A percentile compares a stretch with the other conserved stretches of the same genome.
These are phyloP conservation scores for Calliopsis andreniformis DNA, from an alignment of 1,140 invertebrate species.

Conservation along the genomic window DNA sequence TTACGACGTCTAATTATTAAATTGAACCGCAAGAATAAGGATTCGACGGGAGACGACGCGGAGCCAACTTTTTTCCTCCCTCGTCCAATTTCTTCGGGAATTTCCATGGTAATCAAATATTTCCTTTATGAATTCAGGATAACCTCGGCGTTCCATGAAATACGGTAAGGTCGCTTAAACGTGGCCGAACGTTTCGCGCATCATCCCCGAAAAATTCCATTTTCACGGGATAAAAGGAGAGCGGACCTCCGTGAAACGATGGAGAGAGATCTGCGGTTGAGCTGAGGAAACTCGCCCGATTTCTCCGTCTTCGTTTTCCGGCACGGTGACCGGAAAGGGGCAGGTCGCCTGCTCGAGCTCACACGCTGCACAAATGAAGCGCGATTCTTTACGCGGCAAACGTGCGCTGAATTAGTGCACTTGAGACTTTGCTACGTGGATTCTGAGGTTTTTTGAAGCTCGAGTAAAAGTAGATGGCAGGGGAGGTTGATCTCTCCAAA, in stretches of 20 bases:
- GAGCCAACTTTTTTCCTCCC: not conserved
- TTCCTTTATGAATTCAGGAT: not conserved
- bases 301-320: slow-evolving; percentile 18
- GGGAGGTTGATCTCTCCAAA: too few species aligned
- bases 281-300: slow-evolving; percentile 3
- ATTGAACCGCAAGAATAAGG: slow-evolving; percentile 49
- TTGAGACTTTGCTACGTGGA: slow-evolving; percentile 2
- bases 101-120: slow-evolving; percentile 24
- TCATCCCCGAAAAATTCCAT: not conserved
- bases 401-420: slow-evolving; percentile 25
- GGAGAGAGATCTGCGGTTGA: not conserved
- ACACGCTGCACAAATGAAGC: slow-evolving; percentile 1
- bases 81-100: slow-evolving; percentile 12
- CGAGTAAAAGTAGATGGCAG: slow-evolving; percentile 15
- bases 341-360: not conserved
- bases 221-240: not conserved
- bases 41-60: not conserved
- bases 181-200: not conserved
- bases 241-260: not conserved
- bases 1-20: slow-evolving; percentile 52
- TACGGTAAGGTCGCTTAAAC: slow-evolving; percentile 1
- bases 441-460: slow-evolving; percentile 8
- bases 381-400: slow-evolving; percentile 20
- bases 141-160: not conserved
- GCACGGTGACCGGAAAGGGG: slow-evolving; percentile 23